A percentile compares a stretch with the other conserved stretches of the same genome.
phyloP scores from a whole-genome alignment of 2,113 vertebrate species.

The Okapia johnstoni region DNA sequence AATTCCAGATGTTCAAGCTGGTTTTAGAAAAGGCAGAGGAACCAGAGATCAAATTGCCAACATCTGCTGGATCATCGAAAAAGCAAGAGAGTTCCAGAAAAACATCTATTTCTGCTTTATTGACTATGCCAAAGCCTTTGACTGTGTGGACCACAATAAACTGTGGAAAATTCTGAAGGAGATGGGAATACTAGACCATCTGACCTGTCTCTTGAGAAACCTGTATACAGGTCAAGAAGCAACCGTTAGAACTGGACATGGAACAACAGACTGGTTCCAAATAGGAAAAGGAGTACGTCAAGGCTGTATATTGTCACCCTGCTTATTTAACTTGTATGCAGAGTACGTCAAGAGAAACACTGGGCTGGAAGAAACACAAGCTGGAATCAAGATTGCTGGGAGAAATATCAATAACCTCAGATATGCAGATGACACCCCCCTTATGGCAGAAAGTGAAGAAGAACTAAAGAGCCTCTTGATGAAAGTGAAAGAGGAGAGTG shows the following conservation, averaged over 20 bases:
- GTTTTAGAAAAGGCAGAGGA: not conserved
- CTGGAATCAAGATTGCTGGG: not conserved
- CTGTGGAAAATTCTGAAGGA: not conserved
- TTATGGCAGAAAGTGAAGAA: not conserved
- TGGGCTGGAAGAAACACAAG: not conserved
- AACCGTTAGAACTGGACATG: not conserved
- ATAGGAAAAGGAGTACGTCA: fast-evolving
- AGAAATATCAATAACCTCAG: not conserved
- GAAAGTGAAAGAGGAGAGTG: not conserved
- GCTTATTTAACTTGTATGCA: not conserved
- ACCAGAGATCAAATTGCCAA: not conserved
- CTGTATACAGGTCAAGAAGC: not conserved
- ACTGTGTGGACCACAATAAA: not conserved
- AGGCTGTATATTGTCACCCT: not conserved
- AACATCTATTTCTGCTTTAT: not conserved
- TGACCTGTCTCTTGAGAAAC: not conserved
- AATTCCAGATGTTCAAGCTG: not conserved
- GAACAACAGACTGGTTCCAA: not conserved
- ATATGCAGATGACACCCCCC: not conserved
- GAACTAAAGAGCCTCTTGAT: not conserved
- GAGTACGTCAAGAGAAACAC: not conserved
- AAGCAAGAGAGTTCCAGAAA: not conserved
- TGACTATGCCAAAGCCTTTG: not conserved
- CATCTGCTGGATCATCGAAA: not conserved
- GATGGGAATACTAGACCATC: not conserved